Evolutionary conservation across 2,113 vertebrate species (phyloP).

Genomic region (Nothobranchius furzeri): DNA sequence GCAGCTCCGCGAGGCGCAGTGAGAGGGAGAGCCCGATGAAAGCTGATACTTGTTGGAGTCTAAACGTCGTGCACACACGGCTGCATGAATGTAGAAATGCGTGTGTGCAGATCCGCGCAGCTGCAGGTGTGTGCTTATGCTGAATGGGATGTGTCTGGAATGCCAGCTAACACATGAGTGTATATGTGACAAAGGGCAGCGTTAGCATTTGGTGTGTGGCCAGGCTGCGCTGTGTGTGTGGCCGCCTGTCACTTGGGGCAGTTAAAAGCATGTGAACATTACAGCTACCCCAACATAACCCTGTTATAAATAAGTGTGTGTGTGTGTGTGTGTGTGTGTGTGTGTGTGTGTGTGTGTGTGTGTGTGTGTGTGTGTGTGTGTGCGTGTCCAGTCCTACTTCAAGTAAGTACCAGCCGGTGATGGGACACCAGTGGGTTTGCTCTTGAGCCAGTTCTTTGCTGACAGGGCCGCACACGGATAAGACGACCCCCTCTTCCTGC

Average conservation of each 20-base stretch:
- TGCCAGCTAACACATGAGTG: slow-evolving; percentile 33
- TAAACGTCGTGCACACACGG: slow-evolving; percentile 11
- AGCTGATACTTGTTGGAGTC: slow-evolving; percentile 30
- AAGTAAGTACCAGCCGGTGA: slow-evolving; percentile 66
- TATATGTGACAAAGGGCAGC: slow-evolving; percentile 25
- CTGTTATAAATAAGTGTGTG: slow-evolving; percentile 73
- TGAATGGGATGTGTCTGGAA: slow-evolving; percentile 42
- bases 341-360: slow-evolving; percentile 28
- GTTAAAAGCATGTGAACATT: slow-evolving; percentile 67
- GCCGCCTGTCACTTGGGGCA: slow-evolving; percentile 51
- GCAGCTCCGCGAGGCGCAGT: slow-evolving; percentile 23
- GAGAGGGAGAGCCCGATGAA: slow-evolving; percentile 35
- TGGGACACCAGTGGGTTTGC: slow-evolving; percentile 36
- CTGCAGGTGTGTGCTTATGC: slow-evolving; percentile 17
- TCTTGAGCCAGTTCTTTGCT: slow-evolving; percentile 20
- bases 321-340: slow-evolving; percentile 9
- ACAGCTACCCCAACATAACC: slow-evolving; percentile 45
- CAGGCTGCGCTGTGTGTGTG: slow-evolving; percentile 63
- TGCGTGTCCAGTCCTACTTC: slow-evolving; percentile 36
- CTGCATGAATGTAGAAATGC: neutral
- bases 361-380: slow-evolving; percentile 4
- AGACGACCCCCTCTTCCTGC: neutral
- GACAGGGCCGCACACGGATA: slow-evolving; percentile 12
- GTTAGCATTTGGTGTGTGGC: slow-evolving; percentile 30
- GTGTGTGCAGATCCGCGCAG: slow-evolving; percentile 1